Percentiles rank a stretch among this genome's conserved stretches.
Conservation (phyloP, 2,888 invertebrate species). For the Malthinus seriepunctatus region DNA sequence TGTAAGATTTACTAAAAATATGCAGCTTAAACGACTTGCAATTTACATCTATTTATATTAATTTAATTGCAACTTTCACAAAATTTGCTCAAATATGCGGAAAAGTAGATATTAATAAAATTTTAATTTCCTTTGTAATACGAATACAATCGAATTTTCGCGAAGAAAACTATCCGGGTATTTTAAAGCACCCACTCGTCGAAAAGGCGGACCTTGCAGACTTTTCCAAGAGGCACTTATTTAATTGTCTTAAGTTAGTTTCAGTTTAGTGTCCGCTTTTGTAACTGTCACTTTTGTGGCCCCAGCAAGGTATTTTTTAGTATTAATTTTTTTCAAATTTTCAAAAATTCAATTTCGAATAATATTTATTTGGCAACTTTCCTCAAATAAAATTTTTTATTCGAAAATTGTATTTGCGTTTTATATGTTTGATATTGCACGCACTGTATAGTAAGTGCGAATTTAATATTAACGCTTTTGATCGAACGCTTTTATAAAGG, state of each 20-base stretch:
- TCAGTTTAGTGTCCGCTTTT: conserved; percentile 21
- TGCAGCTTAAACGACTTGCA: no score
- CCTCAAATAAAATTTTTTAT: no score
- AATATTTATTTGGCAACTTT: no score
- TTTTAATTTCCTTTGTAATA: neutral
- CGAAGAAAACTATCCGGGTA: conserved; percentile 44
- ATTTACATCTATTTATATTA: neutral
- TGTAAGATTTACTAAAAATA: no score
- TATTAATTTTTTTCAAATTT: conserved; percentile 1
- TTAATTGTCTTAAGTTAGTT: conserved; percentile 45
- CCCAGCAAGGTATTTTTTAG: conserved; percentile 14
- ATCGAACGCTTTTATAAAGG: no score
- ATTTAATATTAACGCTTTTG: no score
- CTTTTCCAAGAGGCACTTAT: conserved; percentile 45
- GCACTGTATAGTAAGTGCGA: no score
- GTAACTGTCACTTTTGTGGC: conserved; percentile 10
- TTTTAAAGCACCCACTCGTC: conserved; percentile 46
- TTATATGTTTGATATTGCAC: no score
- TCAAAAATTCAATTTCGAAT: neutral
- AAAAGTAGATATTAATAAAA: neutral
- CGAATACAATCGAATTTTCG: conserved; percentile 47
- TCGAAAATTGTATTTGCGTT: no score
- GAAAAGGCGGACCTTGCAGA: conserved; percentile 23
- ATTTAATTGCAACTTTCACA: neutral
- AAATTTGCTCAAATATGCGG: neutral